Evolutionary conservation across 1,140 invertebrate species (phyloP).

Genomic region (Eupristina koningsbergeri): DNA sequence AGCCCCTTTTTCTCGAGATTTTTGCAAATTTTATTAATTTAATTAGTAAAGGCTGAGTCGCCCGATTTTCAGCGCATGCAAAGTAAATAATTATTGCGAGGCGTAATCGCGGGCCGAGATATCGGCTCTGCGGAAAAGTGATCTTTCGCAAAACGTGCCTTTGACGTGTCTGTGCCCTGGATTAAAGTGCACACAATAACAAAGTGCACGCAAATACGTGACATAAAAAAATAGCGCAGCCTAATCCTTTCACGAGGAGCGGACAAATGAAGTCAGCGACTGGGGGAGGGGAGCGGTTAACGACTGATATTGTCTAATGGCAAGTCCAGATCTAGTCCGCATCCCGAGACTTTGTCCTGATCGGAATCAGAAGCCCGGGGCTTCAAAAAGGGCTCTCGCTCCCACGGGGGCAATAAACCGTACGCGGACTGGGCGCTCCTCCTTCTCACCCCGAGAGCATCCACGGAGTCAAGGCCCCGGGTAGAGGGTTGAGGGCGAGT

Average conservation of each 20-base stretch:
- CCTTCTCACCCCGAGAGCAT: neutral
- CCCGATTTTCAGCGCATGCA: neutral
- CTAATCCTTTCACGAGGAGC: no score
- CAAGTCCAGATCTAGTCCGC: neutral
- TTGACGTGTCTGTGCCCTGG: neutral
- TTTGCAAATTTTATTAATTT: neutral
- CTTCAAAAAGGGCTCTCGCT: neutral
- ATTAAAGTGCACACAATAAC: no score
- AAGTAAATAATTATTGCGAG: neutral
- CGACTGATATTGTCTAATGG: neutral
- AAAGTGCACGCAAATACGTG: no score
- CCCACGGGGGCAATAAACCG: conserved; percentile 24
- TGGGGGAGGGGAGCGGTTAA: neutral
- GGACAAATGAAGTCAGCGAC: neutral
- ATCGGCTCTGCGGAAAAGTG: neutral
- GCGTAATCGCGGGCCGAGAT: neutral
- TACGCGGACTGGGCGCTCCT: neutral
- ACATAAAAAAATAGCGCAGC: no score
- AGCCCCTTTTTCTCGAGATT: neutral
- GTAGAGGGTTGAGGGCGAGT: neutral
- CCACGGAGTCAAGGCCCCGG: conserved; percentile 2
- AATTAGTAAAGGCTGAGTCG: neutral
- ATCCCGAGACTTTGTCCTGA: neutral
- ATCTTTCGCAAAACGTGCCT: neutral
- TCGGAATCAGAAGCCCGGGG: neutral